These are phyloP conservation scores for Chalcis sispes DNA, from an alignment of 2,888 invertebrate species.

Conservation along the genomic window DNA sequence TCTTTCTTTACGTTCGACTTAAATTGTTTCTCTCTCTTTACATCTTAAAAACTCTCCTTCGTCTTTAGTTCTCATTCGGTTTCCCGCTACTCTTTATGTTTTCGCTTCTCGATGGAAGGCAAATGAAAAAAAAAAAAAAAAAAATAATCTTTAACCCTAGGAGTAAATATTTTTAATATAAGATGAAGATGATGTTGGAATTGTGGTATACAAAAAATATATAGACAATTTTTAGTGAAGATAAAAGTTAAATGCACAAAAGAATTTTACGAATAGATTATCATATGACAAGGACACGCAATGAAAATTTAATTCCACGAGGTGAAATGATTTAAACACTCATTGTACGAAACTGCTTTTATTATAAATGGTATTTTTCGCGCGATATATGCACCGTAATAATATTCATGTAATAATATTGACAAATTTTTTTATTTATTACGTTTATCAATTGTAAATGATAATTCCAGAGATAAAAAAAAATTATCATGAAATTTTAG, in stretches of 20 bases:
- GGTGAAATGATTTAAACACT: neutral
- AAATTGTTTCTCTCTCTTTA: neutral
- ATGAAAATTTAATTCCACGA: constrained; percentile 26
- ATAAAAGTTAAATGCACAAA: constrained; percentile 54
- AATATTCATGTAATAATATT: no score
- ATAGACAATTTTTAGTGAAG: constrained; percentile 12
- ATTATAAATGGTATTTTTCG: no score
- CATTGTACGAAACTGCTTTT: constrained; percentile 18
- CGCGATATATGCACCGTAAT: no score
- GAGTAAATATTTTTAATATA: no score
- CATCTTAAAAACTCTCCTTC: constrained; percentile 8
- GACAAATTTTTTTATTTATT: no score
- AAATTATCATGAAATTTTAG: no score
- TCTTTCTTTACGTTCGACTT: constrained; percentile 10
- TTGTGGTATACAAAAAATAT: no score
- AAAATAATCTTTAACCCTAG: constrained; percentile 14
- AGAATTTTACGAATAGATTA: constrained; percentile 51
- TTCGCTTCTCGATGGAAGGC: neutral
- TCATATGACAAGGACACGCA: constrained; percentile 43
- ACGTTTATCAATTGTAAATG: no score
- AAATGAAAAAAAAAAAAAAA: neutral
- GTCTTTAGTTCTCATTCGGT: neutral
- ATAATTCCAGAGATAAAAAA: no score
- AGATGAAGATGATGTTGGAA: no score
- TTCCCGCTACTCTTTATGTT: constrained; percentile 20